These are phyloP conservation scores for Kryptolebias ocellatus DNA, from an alignment of 2,797 vertebrate genomes.

Conservation along the genomic window DNA sequence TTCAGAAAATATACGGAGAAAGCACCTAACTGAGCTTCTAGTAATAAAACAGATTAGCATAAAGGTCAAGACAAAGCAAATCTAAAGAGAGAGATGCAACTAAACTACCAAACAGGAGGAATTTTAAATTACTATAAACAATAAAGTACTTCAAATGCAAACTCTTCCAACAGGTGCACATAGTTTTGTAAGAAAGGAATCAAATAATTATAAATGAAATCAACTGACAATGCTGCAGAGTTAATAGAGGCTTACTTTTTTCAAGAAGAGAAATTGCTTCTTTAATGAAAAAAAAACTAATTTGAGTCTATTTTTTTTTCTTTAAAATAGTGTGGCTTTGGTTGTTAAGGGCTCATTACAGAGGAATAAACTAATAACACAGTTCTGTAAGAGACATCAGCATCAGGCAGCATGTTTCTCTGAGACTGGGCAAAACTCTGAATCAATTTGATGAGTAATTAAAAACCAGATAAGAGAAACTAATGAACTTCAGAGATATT, in stretches of 20 bases:
- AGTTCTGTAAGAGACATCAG: constrained; percentile 35
- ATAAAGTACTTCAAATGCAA: not conserved
- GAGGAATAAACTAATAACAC: constrained; percentile 58
- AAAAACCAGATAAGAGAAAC: constrained; percentile 59
- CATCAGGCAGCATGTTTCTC: constrained; percentile 28
- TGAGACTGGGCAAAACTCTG: constrained; percentile 29
- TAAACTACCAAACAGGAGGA: no score
- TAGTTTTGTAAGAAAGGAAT: no score
- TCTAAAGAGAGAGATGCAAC: no score
- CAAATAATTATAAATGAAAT: no score
- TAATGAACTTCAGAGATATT: constrained; percentile 47
- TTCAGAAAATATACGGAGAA: no score
- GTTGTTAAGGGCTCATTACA: constrained; percentile 33
- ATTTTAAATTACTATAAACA: no score
- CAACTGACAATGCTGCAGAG: not conserved
- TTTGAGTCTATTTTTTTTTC: constrained; percentile 40
- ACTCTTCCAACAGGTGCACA: no score
- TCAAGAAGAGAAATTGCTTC: not conserved
- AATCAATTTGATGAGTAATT: constrained; percentile 60
- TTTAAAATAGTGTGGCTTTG: constrained; percentile 21
- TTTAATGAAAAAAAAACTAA: constrained; percentile 38
- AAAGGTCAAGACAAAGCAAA: no score
- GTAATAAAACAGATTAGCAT: no score
- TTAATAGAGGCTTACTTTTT: constrained; percentile 4
- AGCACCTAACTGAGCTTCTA: no score